Evolutionary conservation across 2,113 vertebrate species (phyloP), one percentile per base, ranked within the genome.

Genomic region (Ammodytes dubius): DNA sequence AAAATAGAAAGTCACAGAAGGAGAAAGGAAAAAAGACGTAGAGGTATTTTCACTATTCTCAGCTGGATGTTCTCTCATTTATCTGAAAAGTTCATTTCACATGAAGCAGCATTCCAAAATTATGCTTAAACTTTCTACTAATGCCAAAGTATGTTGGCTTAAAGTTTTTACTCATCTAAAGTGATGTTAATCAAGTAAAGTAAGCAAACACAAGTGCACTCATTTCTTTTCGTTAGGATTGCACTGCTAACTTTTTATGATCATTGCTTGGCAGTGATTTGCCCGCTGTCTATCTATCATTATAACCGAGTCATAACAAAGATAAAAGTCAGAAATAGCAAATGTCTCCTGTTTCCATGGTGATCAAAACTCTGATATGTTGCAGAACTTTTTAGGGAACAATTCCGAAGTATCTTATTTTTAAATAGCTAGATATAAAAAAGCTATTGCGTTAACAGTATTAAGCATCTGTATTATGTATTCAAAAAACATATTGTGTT

Each of bases 111-210:
- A 13, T 39, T 12, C 13, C 9, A 43, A 65, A 69, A 17, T 5
- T 27, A 27, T 5, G 6, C 35, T 42, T 17, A 2, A 50, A 43
- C 17, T 65, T 45, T 17, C 50, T 6, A 67, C 37, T 47, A 19
- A 52, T 56, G 17, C 4, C 17, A 10, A 37, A 42, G 57, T 35
- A 64, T 7, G 43, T 9, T 19, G 27, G 49, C 13, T 56, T 53
- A 59, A 46, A 50, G 45, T 27, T 12, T 49, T 37, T 61, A 73
- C 47, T 52, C 15, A 35, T 17, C 13, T 35, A 27, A 37, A 15
- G 50, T 58, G 35, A 68, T 40, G 14, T 70, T 75, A 58, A 74
- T 81, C 57, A 81, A 40, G 43, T 56, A 39, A 75, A 74, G 79
- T 35, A 56, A 66, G 46, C 56, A 19, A 35, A 57, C 14, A 40